Evolutionary conservation across 2,888 invertebrate species (phyloP).

Genomic region (Dasysyrphus albostriatus): DNA sequence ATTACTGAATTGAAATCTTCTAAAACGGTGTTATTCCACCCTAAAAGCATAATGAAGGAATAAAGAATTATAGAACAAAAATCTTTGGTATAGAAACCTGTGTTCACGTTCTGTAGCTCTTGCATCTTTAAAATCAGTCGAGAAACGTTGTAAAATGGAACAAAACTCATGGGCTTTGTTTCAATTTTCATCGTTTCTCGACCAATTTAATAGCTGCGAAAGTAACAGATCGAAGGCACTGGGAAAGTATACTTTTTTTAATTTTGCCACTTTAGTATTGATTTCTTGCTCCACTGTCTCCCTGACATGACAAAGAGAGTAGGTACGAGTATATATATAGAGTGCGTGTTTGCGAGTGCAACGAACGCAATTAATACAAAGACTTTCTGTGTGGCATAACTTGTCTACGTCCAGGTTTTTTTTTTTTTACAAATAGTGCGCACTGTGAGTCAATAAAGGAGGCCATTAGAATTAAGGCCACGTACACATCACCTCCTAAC

Average conservation of each 20-base stretch:
- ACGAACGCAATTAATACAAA: conserved; percentile 57
- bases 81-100: too few relatives aligned
- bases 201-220: too few relatives aligned
- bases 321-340: not conserved
- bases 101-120: too few relatives aligned
- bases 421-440: conserved; percentile 17
- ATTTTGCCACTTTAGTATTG: not conserved
- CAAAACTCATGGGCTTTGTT: too few relatives aligned
- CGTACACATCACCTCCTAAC: conserved; percentile 38
- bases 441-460: conserved; percentile 52
- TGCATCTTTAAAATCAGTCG: too few relatives aligned
- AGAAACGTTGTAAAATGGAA: too few relatives aligned
- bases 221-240: too few relatives aligned
- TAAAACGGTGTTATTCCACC: too few relatives aligned
- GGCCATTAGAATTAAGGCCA: conserved; percentile 74
- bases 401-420: conserved; percentile 51
- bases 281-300: conserved; percentile 8
- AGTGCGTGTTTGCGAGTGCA: conserved; percentile 34
- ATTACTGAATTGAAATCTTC: too few relatives aligned
- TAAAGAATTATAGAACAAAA: too few relatives aligned
- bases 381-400: conserved; percentile 62
- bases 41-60: too few relatives aligned
- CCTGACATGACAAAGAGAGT: not conserved
- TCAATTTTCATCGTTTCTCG: too few relatives aligned
- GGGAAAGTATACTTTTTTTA: not conserved